phyloP scores from a whole-genome alignment of 1,140 invertebrate genomes.

The Sitodiplosis mosellana region DNA sequence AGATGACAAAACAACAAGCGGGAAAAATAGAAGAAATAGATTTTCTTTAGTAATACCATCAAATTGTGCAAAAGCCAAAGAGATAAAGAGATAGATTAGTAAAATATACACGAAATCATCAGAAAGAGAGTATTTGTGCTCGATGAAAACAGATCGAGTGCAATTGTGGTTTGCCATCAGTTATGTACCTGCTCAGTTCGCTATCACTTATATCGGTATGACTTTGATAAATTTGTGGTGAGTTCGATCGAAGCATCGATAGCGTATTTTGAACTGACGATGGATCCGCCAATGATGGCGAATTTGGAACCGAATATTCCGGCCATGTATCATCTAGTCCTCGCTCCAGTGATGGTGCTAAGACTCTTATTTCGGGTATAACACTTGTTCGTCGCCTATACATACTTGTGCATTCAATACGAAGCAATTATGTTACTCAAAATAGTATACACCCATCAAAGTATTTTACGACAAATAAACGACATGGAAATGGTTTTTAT shows the following conservation, averaged over 20 bases:
- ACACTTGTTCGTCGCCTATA: constrained; percentile 48
- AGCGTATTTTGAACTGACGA: constrained; percentile 8
- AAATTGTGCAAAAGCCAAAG: too few species aligned
- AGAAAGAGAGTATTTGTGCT: neutral
- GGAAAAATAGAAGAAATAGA: too few species aligned
- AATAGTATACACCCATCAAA: constrained; percentile 6
- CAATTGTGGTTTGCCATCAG: neutral
- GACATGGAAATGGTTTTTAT: too few species aligned
- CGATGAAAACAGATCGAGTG: neutral
- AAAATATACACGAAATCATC: constrained; percentile 4
- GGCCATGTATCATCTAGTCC: constrained; percentile 33
- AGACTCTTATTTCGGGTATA: constrained; percentile 54
- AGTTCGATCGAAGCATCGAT: constrained; percentile 7
- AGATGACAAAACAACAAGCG: too few species aligned
- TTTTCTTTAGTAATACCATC: too few species aligned
- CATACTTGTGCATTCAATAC: constrained; percentile 4
- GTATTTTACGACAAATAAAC: constrained; percentile 7
- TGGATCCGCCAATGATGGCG: constrained; percentile 3
- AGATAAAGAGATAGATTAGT: neutral
- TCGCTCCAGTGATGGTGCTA: constrained; percentile 57
- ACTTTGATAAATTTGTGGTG: neutral
- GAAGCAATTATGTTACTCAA: constrained; percentile 1
- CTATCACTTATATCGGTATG: too few species aligned
- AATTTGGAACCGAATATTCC: neutral
- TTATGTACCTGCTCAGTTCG: too few species aligned